These are phyloP conservation scores for Burhinus oedicnemus DNA, from an alignment of 2,113 vertebrate genomes.

Conservation along the genomic window DNA sequence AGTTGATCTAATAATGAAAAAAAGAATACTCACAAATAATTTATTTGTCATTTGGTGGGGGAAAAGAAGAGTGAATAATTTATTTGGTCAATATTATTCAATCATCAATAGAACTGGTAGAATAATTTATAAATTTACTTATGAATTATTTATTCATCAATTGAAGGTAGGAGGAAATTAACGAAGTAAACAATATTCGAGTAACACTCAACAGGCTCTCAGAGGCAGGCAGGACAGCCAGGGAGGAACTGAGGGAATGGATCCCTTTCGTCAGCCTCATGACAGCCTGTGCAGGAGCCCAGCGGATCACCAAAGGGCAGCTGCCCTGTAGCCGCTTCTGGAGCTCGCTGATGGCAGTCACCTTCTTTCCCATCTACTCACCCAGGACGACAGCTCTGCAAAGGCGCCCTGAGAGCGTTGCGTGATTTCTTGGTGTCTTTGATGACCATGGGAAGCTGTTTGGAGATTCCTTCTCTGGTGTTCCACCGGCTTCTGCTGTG, in stretches of 20 bases:
- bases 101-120: conserved; percentile 32
- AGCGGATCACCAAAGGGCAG: background rate
- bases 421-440: background rate
- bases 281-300: background rate
- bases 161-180: conserved; percentile 42
- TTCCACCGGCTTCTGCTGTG: background rate
- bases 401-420: rapidly evolving
- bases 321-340: background rate
- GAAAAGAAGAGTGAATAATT: conserved; percentile 52
- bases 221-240: background rate
- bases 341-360: background rate
- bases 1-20: background rate
- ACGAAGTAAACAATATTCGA: conserved; percentile 46
- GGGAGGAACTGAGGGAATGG: background rate
- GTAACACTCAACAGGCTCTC: background rate
- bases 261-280: background rate
- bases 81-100: conserved; percentile 53
- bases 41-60: conserved; percentile 31
- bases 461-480: background rate
- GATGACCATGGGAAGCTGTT: rapidly evolving
- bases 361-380: background rate
- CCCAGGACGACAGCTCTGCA: background rate
- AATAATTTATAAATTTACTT: conserved; percentile 66
- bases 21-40: conserved; percentile 49
- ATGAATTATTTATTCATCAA: conserved; percentile 51